These are phyloP conservation scores for Varanus salvator DNA, from an alignment of 2,113 vertebrate species.

Conservation along the genomic window DNA sequence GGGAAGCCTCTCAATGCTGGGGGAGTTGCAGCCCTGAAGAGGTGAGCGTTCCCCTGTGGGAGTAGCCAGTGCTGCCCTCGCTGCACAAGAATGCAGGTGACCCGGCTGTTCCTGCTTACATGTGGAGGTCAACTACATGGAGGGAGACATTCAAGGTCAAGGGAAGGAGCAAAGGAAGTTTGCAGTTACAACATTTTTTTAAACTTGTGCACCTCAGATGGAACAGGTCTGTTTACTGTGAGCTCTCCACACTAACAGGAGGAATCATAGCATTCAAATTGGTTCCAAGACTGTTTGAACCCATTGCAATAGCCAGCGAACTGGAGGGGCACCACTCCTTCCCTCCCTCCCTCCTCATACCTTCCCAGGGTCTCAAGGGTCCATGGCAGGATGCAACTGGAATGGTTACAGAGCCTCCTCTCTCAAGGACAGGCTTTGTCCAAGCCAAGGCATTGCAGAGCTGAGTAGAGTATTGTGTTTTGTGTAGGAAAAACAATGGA, in stretches of 20 bases:
- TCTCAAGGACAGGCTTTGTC: neutral
- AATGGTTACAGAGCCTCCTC: neutral
- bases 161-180: neutral
- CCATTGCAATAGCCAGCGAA: no score
- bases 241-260: neutral
- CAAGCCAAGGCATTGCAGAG: neutral
- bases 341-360: neutral
- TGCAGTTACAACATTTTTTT: no score
- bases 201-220: neutral
- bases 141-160: no score
- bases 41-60: neutral
- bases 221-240: neutral
- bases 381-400: neutral
- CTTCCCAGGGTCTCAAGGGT: neutral
- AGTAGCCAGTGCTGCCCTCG: no score
- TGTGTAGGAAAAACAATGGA: no score
- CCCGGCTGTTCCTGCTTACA: no score
- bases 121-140: no score
- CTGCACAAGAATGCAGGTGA: neutral
- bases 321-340: neutral
- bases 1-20: neutral
- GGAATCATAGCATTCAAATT: neutral
- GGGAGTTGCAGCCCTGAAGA: no score
- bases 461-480: neutral
- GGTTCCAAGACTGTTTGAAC: neutral